Percentiles rank a stretch among this genome's conserved stretches.
Conservation (phyloP, 2,113 vertebrate genomes). For the Plecotus auritus region DNA sequence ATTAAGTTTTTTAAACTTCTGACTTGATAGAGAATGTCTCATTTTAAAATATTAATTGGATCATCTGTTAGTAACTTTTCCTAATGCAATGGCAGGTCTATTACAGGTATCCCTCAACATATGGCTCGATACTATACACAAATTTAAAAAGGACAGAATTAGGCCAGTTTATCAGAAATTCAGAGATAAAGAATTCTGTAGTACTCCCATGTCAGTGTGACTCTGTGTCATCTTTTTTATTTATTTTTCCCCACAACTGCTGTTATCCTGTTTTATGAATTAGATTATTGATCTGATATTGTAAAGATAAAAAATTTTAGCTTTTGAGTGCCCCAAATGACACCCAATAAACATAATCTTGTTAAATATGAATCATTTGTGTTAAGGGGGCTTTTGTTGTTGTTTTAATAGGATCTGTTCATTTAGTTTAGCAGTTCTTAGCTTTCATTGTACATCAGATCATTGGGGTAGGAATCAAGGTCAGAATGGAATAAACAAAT, state of each 20-base stretch:
- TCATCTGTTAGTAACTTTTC: slow-evolving; percentile 43
- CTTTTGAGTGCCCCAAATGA: background rate
- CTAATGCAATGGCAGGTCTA: slow-evolving; percentile 42
- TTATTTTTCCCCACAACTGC: background rate
- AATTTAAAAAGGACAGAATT: slow-evolving; percentile 14
- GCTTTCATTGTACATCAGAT: background rate
- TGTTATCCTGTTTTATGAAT: slow-evolving; percentile 23
- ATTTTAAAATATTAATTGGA: slow-evolving; percentile 22
- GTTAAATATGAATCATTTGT: background rate
- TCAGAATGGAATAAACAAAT: slow-evolving; percentile 33
- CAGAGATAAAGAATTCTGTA: slow-evolving; percentile 3
- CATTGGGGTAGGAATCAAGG: background rate
- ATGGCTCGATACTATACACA: slow-evolving; percentile 19
- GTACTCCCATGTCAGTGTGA: background rate
- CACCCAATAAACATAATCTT: slow-evolving; percentile 3
- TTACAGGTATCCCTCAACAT: slow-evolving; percentile 76
- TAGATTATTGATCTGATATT: slow-evolving; percentile 18
- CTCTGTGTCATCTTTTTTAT: background rate
- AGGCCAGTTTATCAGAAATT: slow-evolving; percentile 15
- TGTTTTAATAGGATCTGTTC: background rate
- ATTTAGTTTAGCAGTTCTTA: slow-evolving; percentile 24
- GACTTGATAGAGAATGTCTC: slow-evolving; percentile 26
- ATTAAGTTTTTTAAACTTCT: background rate
- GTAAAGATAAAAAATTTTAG: slow-evolving; percentile 32
- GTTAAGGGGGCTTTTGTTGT: background rate